Evolutionary conservation across 2,113 vertebrate genomes (phyloP).

Genomic region (Ictalurus punctatus): DNA sequence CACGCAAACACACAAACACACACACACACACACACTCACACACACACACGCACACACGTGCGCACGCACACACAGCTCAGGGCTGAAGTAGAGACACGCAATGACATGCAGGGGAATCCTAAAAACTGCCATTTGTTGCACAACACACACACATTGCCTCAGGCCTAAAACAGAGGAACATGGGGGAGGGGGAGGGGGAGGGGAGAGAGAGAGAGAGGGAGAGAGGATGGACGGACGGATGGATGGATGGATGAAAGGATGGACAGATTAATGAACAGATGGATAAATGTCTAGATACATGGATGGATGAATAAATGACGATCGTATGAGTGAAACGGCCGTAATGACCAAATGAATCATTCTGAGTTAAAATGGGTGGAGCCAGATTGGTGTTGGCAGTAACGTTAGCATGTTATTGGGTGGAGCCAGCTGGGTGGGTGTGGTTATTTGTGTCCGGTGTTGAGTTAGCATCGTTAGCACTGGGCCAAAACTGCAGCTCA

Average conservation of each 20-base stretch:
- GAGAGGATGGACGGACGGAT: neutral
- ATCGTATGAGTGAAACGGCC: neutral
- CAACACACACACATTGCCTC: neutral
- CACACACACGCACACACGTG: neutral
- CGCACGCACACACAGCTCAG: neutral
- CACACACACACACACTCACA: neutral
- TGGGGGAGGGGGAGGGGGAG: neutral
- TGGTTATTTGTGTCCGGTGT: neutral
- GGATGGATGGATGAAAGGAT: neutral
- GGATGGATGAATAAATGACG: neutral
- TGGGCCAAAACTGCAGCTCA: neutral
- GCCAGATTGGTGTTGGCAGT: neutral
- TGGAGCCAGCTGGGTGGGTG: neutral
- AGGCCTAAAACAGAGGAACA: neutral
- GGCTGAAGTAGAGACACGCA: neutral
- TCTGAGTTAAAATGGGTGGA: neutral
- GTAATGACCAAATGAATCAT: neutral
- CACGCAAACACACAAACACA: conserved; percentile 5
- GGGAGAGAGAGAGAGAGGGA: neutral
- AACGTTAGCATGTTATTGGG: neutral
- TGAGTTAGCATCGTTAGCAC: neutral
- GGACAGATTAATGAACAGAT: neutral
- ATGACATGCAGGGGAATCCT: conserved; percentile 6
- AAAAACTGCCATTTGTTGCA: neutral
- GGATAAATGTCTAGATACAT: no score